Percentiles rank a stretch among this genome's conserved stretches.
phyloP scores from a whole-genome alignment of 2,113 vertebrate genomes.

The Percina caprodes region DNA sequence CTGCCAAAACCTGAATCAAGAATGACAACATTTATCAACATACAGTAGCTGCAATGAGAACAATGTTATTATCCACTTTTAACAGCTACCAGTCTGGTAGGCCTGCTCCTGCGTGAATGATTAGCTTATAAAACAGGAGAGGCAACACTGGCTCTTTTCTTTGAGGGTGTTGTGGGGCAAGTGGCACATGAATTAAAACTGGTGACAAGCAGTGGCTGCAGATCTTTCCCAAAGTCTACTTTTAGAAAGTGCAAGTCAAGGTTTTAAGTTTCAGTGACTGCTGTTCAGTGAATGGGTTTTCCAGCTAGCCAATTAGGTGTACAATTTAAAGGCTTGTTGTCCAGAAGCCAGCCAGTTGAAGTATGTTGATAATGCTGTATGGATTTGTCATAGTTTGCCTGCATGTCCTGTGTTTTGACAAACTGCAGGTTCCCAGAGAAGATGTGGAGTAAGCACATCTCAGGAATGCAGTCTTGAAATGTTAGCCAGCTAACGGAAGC shows the following conservation, averaged over 20 bases:
- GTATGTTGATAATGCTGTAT: constrained; percentile 18
- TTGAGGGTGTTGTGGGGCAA: constrained; percentile 56
- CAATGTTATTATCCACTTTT: constrained; percentile 39
- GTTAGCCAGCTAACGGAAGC: constrained; percentile 67
- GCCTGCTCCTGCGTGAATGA: constrained; percentile 23
- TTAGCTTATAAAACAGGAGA: constrained; percentile 47
- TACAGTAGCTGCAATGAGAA: constrained; percentile 49
- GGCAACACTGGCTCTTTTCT: constrained; percentile 48
- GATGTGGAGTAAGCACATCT: constrained; percentile 40
- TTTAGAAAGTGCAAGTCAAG: constrained; percentile 88
- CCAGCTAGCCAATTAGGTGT: constrained; percentile 77
- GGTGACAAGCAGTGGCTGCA: constrained; percentile 73
- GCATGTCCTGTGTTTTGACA: neutral
- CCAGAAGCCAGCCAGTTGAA: constrained; percentile 30
- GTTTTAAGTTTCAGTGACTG: constrained; percentile 83
- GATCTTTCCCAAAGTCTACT: constrained; percentile 80
- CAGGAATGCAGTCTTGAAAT: constrained; percentile 71
- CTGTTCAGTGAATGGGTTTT: constrained; percentile 79
- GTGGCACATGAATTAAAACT: constrained; percentile 75
- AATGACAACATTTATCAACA: constrained; percentile 49
- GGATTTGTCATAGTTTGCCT: constrained; percentile 9
- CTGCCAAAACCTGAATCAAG: constrained; percentile 63
- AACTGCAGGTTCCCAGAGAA: constrained; percentile 48
- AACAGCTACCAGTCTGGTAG: constrained; percentile 15
- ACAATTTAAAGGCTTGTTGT: constrained; percentile 62